Conservation (phyloP, 2,113 vertebrate species). For the Parus major region DNA sequence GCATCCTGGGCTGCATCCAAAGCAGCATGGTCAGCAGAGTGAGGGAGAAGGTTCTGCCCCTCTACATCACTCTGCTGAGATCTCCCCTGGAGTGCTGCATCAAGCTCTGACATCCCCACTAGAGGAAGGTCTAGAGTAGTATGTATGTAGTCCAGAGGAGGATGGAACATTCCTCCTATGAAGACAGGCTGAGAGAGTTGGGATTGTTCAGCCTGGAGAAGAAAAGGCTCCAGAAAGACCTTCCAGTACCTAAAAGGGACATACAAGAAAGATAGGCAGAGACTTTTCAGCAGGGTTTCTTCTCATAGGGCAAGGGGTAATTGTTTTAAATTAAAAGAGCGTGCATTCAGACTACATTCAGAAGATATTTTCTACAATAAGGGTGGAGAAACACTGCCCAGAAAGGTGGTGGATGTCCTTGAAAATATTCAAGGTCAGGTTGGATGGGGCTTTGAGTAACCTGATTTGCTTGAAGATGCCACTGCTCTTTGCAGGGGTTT, state of each 20-base stretch:
- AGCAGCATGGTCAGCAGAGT: accelerated
- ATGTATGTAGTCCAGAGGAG: not conserved
- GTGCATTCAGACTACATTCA: not conserved
- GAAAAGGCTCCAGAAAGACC: not conserved
- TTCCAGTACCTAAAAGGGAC: not conserved
- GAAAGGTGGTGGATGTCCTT: not conserved
- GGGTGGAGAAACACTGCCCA: accelerated
- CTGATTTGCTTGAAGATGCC: not conserved
- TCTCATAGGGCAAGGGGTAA: not conserved
- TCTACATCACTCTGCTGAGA: not conserved
- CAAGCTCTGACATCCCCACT: not conserved
- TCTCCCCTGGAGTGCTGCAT: not conserved
- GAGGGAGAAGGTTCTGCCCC: not conserved
- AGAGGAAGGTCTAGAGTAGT: not conserved
- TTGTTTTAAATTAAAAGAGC: not conserved
- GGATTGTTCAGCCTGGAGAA: not conserved
- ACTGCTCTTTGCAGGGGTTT: accelerated
- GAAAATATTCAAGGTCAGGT: not conserved
- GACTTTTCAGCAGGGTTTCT: not conserved
- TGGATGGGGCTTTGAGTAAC: not conserved
- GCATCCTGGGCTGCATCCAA: not conserved
- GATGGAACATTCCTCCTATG: not conserved
- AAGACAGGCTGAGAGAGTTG: not conserved
- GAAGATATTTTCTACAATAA: not conserved
- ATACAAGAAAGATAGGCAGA: not conserved